These are phyloP conservation scores for Gymnodraco acuticeps DNA, from an alignment of 2,797 vertebrate species.

Conservation along the genomic window DNA sequence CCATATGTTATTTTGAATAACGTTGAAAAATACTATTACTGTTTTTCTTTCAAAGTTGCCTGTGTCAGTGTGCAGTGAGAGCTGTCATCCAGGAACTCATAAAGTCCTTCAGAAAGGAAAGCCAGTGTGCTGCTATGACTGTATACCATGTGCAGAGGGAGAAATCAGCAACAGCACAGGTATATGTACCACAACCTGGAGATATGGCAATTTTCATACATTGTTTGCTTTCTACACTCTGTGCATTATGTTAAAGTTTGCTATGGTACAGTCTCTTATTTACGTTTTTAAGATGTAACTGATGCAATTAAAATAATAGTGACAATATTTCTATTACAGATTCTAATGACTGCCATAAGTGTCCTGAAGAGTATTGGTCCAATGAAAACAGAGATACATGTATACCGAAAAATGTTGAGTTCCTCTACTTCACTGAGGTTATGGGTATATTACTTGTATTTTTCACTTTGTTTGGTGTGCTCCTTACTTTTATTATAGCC, in stretches of 20 bases:
- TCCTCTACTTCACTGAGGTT: constrained; percentile 75
- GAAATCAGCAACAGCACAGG: constrained; percentile 84
- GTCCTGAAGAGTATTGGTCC: constrained; percentile 83
- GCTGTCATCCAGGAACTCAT: constrained; percentile 77
- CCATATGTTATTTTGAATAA: background rate
- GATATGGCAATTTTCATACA: constrained; percentile 1
- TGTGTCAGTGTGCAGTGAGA: constrained; percentile 81
- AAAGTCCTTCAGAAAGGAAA: constrained; percentile 81
- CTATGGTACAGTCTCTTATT: constrained; percentile 36
- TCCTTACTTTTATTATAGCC: constrained; percentile 66
- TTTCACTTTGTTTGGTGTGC: constrained; percentile 78
- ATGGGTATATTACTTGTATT: constrained; percentile 75
- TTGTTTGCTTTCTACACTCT: constrained; percentile 44
- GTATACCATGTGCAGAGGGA: constrained; percentile 79
- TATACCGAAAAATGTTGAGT: constrained; percentile 79
- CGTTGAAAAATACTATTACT: background rate
- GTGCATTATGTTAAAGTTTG: constrained; percentile 59
- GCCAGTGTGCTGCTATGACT: constrained; percentile 82
- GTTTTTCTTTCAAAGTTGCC: constrained; percentile 67
- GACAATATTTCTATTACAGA: constrained; percentile 77
- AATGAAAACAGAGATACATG: constrained; percentile 80
- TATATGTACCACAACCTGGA: constrained; percentile 48
- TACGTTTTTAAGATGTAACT: constrained; percentile 18
- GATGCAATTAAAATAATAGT: constrained; percentile 23
- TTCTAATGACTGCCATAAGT: constrained; percentile 82